Evolutionary conservation across 2,797 vertebrate genomes (phyloP), one percentile per base, ranked within the genome.

Genomic region (Pseudomugil tenellus): DNA sequence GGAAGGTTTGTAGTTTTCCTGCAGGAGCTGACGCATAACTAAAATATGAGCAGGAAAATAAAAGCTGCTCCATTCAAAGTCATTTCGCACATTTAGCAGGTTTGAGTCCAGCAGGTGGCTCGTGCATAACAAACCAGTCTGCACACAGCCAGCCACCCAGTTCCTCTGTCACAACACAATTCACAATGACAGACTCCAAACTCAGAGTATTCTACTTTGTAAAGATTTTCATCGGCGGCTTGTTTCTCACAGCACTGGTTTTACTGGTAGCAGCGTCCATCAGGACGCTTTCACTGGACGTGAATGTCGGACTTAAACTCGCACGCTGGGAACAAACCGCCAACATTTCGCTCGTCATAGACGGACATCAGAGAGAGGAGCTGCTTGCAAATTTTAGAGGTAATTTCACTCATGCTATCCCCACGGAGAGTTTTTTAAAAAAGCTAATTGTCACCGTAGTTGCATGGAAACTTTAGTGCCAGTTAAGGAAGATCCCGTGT

Each of bases 301-400:
- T 91, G 0, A 88, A 91, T 31, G 77, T 58, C 3, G 93, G 91
- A 59, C 88, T 95, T 43, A 82, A 90, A 35, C 85, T 93, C 4
- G 89, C 92, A 1, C 65, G 35, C 0, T 95, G 94, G 94, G 93
- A 93, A 35, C 86, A 86, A 54, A 90, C 89, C 0, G 74, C 64
- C 0, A 77, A 81, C 23, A 68, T 93, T 12, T 70, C 90, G 0
- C 67, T 90, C 0, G 80, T 82, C 21, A 72, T 94, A 9, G 89
- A 79, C 55, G 35, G 53, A 0, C 64, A 43, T 4, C 92, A 93
- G 82, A 88, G 90, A 73, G 63, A 81, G 58, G 73, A 91, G 51
- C 91, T 95, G 0, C 88, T 96, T 16, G 79, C 84, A 1, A 67
- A 84, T 14, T 93, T 97, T 52, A 95, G 93, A 96, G 96, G 97